phyloP scores from a whole-genome alignment of 2,113 vertebrate genomes.

The Elephantulus edwardii region DNA sequence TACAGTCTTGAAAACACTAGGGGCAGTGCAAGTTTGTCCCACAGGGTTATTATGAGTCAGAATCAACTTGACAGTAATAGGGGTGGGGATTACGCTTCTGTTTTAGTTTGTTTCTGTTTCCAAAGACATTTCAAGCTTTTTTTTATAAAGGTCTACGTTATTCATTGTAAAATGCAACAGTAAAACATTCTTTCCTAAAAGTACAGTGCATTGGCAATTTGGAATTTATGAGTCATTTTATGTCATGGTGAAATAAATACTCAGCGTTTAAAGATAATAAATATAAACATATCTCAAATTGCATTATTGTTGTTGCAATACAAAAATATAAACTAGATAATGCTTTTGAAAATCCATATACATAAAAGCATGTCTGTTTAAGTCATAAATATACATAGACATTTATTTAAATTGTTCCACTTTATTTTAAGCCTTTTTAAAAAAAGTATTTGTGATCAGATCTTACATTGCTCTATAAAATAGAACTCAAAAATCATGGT shows the following conservation, averaged over 20 bases:
- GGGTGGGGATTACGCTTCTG: constrained; percentile 18
- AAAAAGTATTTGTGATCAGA: not conserved
- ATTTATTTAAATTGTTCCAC: constrained; percentile 19
- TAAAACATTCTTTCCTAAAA: constrained; percentile 56
- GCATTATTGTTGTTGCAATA: constrained; percentile 37
- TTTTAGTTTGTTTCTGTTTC: constrained; percentile 61
- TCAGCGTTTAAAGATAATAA: constrained; percentile 41
- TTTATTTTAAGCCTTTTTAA: not conserved
- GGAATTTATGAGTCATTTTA: constrained; percentile 36
- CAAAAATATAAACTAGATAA: constrained; percentile 60
- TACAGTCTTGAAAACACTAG: not conserved
- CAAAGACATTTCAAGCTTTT: constrained; percentile 60
- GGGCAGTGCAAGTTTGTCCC: not conserved
- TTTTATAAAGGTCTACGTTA: constrained; percentile 58
- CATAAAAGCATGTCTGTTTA: not conserved
- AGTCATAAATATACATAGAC: not conserved
- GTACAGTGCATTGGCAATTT: not conserved
- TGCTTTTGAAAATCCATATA: constrained; percentile 1
- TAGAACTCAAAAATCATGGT: not conserved
- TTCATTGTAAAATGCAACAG: constrained; percentile 44
- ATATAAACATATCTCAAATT: constrained; percentile 45
- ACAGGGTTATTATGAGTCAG: not conserved
- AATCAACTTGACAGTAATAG: not conserved
- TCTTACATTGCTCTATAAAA: constrained; percentile 5
- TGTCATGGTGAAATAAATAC: constrained; percentile 54